These are phyloP conservation scores for Amiota minor DNA, from an alignment of 2,888 invertebrate genomes.

Conservation along the genomic window DNA sequence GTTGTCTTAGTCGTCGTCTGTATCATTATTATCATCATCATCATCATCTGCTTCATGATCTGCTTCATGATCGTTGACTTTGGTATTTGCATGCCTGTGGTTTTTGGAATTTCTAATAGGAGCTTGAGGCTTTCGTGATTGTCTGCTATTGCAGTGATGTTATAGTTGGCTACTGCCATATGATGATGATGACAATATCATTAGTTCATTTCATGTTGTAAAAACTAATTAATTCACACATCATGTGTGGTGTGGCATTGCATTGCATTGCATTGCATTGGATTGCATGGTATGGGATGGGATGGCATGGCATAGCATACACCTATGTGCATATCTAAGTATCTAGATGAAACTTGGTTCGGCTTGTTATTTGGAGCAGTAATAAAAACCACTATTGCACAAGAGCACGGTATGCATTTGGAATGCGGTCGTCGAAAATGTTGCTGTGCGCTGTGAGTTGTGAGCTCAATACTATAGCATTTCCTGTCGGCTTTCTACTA, in stretches of 20 bases:
- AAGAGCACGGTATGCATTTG: neutral
- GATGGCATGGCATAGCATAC: no score
- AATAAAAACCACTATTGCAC: neutral
- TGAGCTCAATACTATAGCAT: slow-evolving; percentile 1
- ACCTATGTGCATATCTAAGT: no score
- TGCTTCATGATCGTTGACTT: slow-evolving; percentile 26
- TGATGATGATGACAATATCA: slow-evolving; percentile 15
- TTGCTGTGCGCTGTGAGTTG: no score
- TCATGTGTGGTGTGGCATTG: slow-evolving; percentile 4
- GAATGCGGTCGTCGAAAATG: slow-evolving; percentile 12
- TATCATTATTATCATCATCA: slow-evolving; percentile 48
- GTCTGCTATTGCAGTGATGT: neutral
- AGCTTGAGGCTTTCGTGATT: slow-evolving; percentile 9
- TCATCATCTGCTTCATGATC: slow-evolving; percentile 38
- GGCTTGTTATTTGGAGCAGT: slow-evolving; percentile 1
- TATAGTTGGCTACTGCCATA: slow-evolving; percentile 1
- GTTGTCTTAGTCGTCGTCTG: neutral
- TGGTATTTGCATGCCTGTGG: slow-evolving; percentile 56
- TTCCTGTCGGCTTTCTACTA: slow-evolving; percentile 18
- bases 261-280: no score
- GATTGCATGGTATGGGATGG: no score
- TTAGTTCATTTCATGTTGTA: slow-evolving; percentile 21
- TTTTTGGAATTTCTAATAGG: slow-evolving; percentile 53
- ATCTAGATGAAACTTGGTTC: no score
- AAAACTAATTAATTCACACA: slow-evolving; percentile 58